These are phyloP conservation scores for Psophia crepitans DNA, from an alignment of 2,113 vertebrate genomes.

Conservation along the genomic window DNA sequence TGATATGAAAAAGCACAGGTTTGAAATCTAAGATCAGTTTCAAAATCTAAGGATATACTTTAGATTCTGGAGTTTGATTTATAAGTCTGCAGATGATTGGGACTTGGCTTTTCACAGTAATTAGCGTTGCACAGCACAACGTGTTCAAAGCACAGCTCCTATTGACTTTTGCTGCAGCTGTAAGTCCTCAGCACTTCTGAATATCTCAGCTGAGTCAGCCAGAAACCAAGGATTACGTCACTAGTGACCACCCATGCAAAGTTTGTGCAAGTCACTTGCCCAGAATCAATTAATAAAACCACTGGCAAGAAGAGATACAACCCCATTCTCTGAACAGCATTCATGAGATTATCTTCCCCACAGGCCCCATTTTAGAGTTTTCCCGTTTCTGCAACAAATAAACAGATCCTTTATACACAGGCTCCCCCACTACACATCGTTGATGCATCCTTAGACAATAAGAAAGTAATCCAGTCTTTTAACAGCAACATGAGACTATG, in stretches of 20 bases:
- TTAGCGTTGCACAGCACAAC: background rate
- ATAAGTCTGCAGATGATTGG: background rate
- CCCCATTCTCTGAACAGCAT: background rate
- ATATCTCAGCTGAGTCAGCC: constrained; percentile 10
- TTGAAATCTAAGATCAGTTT: background rate
- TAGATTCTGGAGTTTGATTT: background rate
- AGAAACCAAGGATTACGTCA: background rate
- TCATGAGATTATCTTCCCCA: background rate
- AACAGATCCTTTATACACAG: background rate
- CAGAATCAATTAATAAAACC: constrained; percentile 4
- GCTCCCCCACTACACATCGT: background rate
- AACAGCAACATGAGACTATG: background rate
- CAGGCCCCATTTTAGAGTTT: background rate
- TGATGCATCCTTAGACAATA: background rate
- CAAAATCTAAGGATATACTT: background rate
- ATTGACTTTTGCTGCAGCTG: constrained; percentile 39
- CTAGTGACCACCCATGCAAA: constrained; percentile 28
- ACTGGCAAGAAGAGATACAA: background rate
- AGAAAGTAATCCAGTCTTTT: background rate
- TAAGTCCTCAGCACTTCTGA: constrained; percentile 1
- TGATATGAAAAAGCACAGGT: background rate
- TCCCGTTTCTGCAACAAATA: background rate
- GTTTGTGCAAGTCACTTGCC: background rate
- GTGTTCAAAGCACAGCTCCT: background rate
- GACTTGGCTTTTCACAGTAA: background rate